Conservation (phyloP, 2,888 invertebrate species). For the Neocrepidodera transversa region DNA sequence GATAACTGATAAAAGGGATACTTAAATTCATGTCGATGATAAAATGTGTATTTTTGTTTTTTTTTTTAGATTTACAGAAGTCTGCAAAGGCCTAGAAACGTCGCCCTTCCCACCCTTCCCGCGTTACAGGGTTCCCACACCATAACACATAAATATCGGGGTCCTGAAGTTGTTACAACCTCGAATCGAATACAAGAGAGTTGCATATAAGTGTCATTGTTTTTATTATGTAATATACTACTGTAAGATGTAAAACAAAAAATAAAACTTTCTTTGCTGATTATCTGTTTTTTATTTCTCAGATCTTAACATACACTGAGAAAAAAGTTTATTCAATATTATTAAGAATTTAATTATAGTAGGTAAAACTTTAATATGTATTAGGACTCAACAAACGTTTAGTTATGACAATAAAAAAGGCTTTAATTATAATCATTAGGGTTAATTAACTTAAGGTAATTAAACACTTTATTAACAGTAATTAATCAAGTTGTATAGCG, state of each 20-base stretch:
- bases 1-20: no score
- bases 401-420: no score
- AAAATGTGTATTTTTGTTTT: no score
- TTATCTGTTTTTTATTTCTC: not conserved
- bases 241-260: constrained; percentile 47
- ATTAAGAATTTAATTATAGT: no score
- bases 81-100: constrained; percentile 62
- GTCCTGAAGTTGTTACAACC: constrained; percentile 86
- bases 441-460: no score
- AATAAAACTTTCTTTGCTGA: constrained; percentile 28
- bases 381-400: no score
- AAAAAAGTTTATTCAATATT: no score
- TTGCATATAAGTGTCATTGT: constrained; percentile 78
- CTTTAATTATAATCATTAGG: no score
- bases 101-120: constrained; percentile 46
- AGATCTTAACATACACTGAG: no score
- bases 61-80: constrained; percentile 81
- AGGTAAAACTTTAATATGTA: no score
- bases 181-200: constrained; percentile 89
- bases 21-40: no score
- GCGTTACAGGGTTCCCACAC: constrained; percentile 71
- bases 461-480: not conserved
- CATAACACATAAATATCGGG: constrained; percentile 78
- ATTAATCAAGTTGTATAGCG: no score
- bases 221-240: constrained; percentile 61